Conservation (phyloP, 1,140 invertebrate genomes). For the Polypedilum pembai region DNA sequence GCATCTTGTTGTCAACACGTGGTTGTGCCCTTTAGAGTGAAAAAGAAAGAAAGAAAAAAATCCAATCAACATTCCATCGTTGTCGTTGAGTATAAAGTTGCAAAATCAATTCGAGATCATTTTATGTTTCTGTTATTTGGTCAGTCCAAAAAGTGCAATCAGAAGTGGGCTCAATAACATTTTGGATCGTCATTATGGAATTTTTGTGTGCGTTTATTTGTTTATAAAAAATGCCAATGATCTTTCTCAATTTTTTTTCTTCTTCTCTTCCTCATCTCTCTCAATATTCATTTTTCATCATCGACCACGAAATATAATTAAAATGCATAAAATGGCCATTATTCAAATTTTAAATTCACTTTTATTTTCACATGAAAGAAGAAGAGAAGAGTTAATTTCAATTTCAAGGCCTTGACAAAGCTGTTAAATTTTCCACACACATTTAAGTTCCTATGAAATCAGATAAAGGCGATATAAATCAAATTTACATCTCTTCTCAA, state of each 20-base stretch:
- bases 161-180: neutral
- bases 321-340: neutral
- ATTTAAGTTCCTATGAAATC: too few relatives aligned
- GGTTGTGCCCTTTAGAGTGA: conserved; percentile 6
- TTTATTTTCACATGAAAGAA: neutral
- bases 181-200: neutral
- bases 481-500: neutral
- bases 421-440: too few relatives aligned
- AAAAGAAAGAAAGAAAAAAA: neutral
- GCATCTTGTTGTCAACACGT: neutral
- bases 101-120: conserved; percentile 18
- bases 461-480: neutral
- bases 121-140: neutral
- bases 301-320: too few relatives aligned
- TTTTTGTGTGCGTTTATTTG: neutral
- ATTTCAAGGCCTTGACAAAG: neutral
- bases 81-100: neutral
- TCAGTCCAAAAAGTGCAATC: neutral
- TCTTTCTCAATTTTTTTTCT: conserved; percentile 4
- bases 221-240: conserved; percentile 1
- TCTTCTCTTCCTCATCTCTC: neutral
- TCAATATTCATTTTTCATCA: too few relatives aligned
- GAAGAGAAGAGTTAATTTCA: too few relatives aligned
- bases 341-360: neutral
- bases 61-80: conserved; percentile 16